A percentile compares a stretch with the other conserved stretches of the same genome.
Conservation (phyloP, 2,888 invertebrate genomes). For the Therioaphis trifolii region DNA sequence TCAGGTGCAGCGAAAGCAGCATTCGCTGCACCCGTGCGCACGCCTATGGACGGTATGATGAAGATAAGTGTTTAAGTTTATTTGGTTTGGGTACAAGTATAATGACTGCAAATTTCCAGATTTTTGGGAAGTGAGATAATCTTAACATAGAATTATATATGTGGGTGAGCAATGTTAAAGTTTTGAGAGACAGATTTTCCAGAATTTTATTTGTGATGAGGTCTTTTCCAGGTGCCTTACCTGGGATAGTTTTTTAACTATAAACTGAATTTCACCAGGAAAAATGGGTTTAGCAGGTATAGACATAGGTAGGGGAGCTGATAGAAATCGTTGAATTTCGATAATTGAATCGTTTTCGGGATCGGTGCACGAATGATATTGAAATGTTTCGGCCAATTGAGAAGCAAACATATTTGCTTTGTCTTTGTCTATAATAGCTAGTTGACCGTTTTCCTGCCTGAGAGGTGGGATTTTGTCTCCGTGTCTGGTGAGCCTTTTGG, state of each 20-base stretch:
- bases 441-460: constrained; percentile 7
- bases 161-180: too few species aligned
- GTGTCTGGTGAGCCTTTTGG: constrained; percentile 4
- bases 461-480: too few species aligned
- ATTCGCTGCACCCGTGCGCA: too few species aligned
- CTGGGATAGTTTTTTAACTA: too few species aligned
- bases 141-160: not conserved
- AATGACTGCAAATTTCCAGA: constrained; percentile 22
- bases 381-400: not conserved
- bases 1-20: too few species aligned
- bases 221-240: too few species aligned
- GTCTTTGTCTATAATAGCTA: not conserved
- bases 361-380: too few species aligned
- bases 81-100: too few species aligned
- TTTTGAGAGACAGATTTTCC: too few species aligned
- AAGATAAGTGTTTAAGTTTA: too few species aligned
- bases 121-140: not conserved
- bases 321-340: not conserved
- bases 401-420: constrained; percentile 19
- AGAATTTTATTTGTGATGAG: too few species aligned
- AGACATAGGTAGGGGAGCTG: not conserved
- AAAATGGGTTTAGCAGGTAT: constrained; percentile 1
- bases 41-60: too few species aligned
- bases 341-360: not conserved
- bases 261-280: not conserved